These are phyloP conservation scores for Ariopsis seemanni DNA, from an alignment of 2,113 vertebrate genomes.

Conservation along the genomic window DNA sequence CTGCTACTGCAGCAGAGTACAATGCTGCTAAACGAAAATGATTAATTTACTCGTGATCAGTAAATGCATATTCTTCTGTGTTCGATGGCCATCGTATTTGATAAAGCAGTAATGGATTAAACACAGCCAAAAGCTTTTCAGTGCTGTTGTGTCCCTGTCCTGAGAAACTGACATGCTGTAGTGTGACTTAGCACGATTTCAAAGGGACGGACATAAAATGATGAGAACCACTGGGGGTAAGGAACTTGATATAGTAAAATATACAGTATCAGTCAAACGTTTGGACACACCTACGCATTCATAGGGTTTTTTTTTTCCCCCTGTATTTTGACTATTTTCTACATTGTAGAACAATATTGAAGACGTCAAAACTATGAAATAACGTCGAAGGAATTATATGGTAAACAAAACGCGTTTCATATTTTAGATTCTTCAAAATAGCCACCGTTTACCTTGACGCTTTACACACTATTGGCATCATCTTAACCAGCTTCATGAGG, in stretches of 20 bases:
- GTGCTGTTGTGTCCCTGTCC: background rate
- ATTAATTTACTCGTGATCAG: background rate
- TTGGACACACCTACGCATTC: too few species aligned
- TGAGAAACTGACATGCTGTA: background rate
- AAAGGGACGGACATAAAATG: background rate
- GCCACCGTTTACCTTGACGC: too few species aligned
- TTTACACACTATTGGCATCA: too few species aligned
- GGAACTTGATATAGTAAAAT: background rate
- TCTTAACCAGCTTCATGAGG: too few species aligned
- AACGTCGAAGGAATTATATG: too few species aligned
- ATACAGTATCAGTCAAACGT: too few species aligned
- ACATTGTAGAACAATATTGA: too few species aligned
- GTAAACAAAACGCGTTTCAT: too few species aligned
- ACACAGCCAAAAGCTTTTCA: background rate
- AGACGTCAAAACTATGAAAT: too few species aligned
- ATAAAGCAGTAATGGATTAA: background rate
- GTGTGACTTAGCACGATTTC: background rate
- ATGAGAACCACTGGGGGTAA: background rate
- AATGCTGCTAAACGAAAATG: background rate
- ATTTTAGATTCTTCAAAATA: too few species aligned
- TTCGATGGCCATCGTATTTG: background rate
- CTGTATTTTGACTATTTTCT: too few species aligned
- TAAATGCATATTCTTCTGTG: background rate
- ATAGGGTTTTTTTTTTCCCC: too few species aligned
- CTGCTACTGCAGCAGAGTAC: background rate